Base-by-base conservation (phyloP, 1,140 invertebrate genomes). In the Gryon sp. region DNA sequence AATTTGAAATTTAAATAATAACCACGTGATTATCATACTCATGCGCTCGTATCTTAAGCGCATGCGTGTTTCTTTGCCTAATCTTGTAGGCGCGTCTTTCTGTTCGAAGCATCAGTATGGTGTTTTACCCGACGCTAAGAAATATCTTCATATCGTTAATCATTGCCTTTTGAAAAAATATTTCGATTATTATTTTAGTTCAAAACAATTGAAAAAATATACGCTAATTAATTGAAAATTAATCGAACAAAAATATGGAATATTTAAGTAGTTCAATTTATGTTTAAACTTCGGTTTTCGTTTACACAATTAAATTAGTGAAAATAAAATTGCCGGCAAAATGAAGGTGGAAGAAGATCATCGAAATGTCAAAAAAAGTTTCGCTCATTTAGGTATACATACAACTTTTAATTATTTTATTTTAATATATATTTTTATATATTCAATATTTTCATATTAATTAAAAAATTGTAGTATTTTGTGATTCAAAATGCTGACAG, bases 261-360 rank as follows among this genome's bases (percentile, higher is more conserved):
- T n/a, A n/a, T n/a, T n/a, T n/a, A n/a, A n/a, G n/a, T n/a, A n/a
- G n/a, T n/a, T n/a, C n/a, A n/a, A n/a, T n/a, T n/a, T n/a, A n/a
- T n/a, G n/a, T n/a, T n/a, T n/a, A n/a, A n/a, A n/a, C n/a, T n/a
- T n/a, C n/a, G n/a, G n/a, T n/a, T n/a, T n/a, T n/a, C 34, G 4
- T 36, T 36, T 16, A 16, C 8, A 34, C 11, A 2, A 34, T 36
- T 16, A n/a, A n/a, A n/a, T n/a, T n/a, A n/a, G 12, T 8, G 12
- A n/a, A n/a, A n/a, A 36, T 7, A 4, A 16, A 6, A 43, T 24
- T 38, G 36, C n/a, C n/a, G 11, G 15, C 12, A 83, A 76, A 40
- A 88, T 88, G 86, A 86, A 79, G 55, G 84, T 86, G 32, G 83
- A 82, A 43, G 86, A 86, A 38, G 86, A 87, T 19, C 82, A 78